A percentile compares a stretch with the other conserved stretches of the same genome.
These are phyloP conservation scores for Endotricha flammealis DNA, from an alignment of 2,888 invertebrate genomes.

Conservation along the genomic window DNA sequence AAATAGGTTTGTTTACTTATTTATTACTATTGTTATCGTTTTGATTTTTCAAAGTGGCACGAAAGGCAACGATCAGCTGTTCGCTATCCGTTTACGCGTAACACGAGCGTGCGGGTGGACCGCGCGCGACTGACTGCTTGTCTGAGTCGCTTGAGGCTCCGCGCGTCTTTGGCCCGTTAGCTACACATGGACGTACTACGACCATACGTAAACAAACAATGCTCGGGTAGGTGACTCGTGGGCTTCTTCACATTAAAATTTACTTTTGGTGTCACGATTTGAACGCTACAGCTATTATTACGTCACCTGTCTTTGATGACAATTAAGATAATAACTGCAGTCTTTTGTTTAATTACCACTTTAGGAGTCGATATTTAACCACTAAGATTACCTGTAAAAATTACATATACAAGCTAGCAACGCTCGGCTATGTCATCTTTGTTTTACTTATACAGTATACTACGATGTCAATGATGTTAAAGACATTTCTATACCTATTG, in stretches of 20 bases:
- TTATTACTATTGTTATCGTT: conserved; percentile 29
- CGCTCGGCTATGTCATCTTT: too few relatives aligned
- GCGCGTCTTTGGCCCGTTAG: conserved; percentile 58
- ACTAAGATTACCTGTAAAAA: too few relatives aligned
- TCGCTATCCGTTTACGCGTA: conserved; percentile 24
- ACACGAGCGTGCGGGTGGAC: conserved; percentile 49
- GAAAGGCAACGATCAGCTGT: conserved; percentile 60
- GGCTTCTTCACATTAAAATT: conserved; percentile 4
- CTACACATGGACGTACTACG: conserved; percentile 65
- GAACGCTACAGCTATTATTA: conserved; percentile 1
- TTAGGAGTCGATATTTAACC: too few relatives aligned
- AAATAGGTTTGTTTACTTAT: conserved; percentile 19
- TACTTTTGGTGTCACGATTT: conserved; percentile 2
- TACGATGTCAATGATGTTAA: too few relatives aligned
- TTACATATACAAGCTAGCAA: too few relatives aligned
- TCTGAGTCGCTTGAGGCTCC: conserved; percentile 29
- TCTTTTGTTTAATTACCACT: too few relatives aligned
- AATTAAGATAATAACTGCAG: too few relatives aligned
- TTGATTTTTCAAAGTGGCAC: conserved; percentile 44
- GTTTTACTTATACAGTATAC: too few relatives aligned
- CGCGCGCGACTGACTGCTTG: conserved; percentile 64
- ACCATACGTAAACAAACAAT: conserved; percentile 70
- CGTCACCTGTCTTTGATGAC: background rate
- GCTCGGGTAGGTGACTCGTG: too few relatives aligned
- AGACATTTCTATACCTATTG: too few relatives aligned